Base-by-base conservation (phyloP, 2,797 vertebrate species). In the Denticeps clupeoides region DNA sequence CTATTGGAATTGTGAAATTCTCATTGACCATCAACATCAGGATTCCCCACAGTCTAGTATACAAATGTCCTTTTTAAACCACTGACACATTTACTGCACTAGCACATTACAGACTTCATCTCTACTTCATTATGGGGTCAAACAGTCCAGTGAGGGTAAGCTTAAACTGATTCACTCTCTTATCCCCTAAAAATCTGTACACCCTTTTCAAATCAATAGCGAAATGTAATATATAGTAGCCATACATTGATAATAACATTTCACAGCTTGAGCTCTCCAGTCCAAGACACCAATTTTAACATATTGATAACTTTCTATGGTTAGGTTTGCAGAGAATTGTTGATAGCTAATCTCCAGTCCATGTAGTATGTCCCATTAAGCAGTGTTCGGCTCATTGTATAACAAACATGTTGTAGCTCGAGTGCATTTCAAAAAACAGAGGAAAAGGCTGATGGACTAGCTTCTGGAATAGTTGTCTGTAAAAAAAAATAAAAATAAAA, bases 1-100 rank as follows among this genome's bases (percentile, higher is more conserved):
- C 80, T 74, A 80, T 74, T 75, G 78, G 79, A 87, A 82, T 81
- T 79, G 78, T 59, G 23, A 48, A 55, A 57, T 79, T 79, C 77
- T 67, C 75, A 73, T 78, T 71, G 62, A 71, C 27, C 47, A 73
- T 62, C 72, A 79, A 64, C 13, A 45, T 29, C 74, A 75, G 75
- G 75, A 65, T 74, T 74, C 73, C 78, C 35, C 72, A 68, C 83
- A 19, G 38, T 18, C 35, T 38, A 38, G 18, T 38, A 21, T 38
- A 35, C 35, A 38, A 19, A 38, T 38, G 35, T 38, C 35, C 38
- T n/a, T 38, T 38, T 38, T 38, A 38, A 38, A 35, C 38, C 35
- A 38, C 38, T 21, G 35, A 21, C 38, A 35, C 35, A 38, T 38
- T 38, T 38, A 38, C 77, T 41, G 29, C 47, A 50, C 33, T 45